Percentiles rank a stretch among this genome's conserved stretches.
These are phyloP conservation scores for Temnothorax rugatulus DNA, from an alignment of 2,888 invertebrate species.

Conservation along the genomic window DNA sequence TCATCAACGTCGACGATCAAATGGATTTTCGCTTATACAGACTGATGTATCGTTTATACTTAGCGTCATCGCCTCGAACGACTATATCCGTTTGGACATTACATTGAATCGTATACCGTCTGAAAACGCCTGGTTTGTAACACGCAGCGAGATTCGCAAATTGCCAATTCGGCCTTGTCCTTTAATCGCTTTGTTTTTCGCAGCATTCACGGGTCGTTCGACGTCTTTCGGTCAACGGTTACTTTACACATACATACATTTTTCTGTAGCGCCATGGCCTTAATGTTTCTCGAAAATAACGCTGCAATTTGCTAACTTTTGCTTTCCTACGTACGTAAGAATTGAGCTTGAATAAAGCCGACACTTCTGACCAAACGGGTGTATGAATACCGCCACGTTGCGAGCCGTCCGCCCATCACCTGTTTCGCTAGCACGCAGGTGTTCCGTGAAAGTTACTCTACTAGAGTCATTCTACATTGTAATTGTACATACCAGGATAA, in stretches of 20 bases:
- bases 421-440: constrained; percentile 39
- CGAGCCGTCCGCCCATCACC: constrained; percentile 42
- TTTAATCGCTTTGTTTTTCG: constrained; percentile 1
- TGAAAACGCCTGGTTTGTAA: constrained; percentile 24
- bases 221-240: neutral
- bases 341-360: neutral
- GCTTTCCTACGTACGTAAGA: neutral
- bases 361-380: neutral
- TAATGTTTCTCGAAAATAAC: neutral
- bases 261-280: neutral
- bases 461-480: constrained; percentile 33
- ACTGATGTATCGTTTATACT: constrained; percentile 50
- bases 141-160: neutral
- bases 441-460: constrained; percentile 50
- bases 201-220: neutral
- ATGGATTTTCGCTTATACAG: constrained; percentile 54
- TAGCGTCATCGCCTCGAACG: constrained; percentile 54
- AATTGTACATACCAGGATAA: neutral
- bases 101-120: neutral
- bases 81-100: constrained; percentile 47
- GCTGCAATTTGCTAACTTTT: neutral
- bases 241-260: neutral
- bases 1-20: constrained; percentile 55
- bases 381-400: constrained; percentile 14
- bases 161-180: constrained; percentile 17